Conservation (phyloP, 2,888 invertebrate species). For the Trimorus sp. region DNA sequence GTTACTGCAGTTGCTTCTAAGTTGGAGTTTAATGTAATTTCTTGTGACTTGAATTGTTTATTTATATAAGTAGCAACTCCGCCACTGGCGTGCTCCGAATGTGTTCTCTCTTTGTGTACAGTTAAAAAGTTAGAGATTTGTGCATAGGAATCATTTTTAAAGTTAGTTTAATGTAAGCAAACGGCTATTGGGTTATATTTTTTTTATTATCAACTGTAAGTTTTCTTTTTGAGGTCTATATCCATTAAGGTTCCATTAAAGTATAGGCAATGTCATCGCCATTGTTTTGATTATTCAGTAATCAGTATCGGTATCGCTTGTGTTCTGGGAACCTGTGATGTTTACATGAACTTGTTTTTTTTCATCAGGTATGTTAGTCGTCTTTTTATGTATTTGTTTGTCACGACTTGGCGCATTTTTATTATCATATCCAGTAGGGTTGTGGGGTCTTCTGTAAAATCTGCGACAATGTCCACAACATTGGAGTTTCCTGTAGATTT, state of each 20-base stretch:
- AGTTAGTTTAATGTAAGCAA: slow-evolving; percentile 41
- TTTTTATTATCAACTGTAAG: slow-evolving; percentile 15
- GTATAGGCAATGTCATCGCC: neutral
- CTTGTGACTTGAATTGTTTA: slow-evolving; percentile 34
- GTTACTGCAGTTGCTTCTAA: slow-evolving; percentile 61
- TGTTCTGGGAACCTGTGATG: neutral
- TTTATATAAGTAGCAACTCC: slow-evolving; percentile 56
- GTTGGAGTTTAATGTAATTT: slow-evolving; percentile 30
- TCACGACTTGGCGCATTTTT: neutral
- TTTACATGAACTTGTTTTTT: no score
- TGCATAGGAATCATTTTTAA: slow-evolving; percentile 2
- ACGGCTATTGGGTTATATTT: slow-evolving; percentile 19
- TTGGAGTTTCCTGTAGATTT: slow-evolving; percentile 3
- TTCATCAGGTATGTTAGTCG: no score
- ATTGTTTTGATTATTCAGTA: neutral
- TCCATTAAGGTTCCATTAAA: slow-evolving; percentile 7
- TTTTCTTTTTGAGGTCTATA: slow-evolving; percentile 1
- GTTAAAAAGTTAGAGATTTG: slow-evolving; percentile 3
- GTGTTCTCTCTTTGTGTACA: slow-evolving; percentile 31
- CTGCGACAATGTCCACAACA: neutral
- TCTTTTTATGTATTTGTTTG: neutral
- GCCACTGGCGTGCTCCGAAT: slow-evolving; percentile 52
- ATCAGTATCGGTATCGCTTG: neutral
- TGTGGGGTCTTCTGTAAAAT: neutral
- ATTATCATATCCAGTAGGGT: neutral